Conservation (phyloP, 1,140 invertebrate genomes). For the Caenorhabditis inopinata region DNA sequence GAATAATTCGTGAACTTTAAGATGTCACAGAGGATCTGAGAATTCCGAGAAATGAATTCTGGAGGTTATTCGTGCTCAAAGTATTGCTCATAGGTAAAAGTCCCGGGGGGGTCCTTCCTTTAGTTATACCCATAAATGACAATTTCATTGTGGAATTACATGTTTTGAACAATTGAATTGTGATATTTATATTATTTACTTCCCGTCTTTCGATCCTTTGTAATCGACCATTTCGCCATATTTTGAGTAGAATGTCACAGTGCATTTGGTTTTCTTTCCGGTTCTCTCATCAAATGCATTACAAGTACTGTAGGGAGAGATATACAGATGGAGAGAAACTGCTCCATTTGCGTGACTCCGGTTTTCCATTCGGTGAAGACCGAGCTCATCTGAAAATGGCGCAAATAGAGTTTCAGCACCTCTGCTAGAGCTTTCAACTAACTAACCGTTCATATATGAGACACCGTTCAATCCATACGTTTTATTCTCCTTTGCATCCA, state of each 20-base stretch:
- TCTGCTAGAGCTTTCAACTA: background rate
- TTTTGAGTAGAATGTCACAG: conserved; percentile 50
- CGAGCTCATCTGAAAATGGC: conserved; percentile 76
- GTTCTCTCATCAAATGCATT: conserved; percentile 79
- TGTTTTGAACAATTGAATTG: no score
- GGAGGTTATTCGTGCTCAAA: no score
- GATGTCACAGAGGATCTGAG: no score
- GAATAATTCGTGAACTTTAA: no score
- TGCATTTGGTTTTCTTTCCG: conserved; percentile 44
- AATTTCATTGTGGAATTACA: no score
- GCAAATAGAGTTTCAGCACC: background rate
- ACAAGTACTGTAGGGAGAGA: conserved; percentile 85
- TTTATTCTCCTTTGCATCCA: conserved; percentile 73
- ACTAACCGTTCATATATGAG: conserved; percentile 88
- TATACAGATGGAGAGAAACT: conserved; percentile 90
- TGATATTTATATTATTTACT: no score
- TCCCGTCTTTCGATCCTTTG: conserved; percentile 47
- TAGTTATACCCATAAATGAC: no score
- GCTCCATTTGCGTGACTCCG: conserved; percentile 81
- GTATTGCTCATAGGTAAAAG: no score
- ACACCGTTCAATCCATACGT: conserved; percentile 77
- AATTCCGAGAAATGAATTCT: no score
- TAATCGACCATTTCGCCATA: conserved; percentile 49
- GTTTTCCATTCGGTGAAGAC: conserved; percentile 92
- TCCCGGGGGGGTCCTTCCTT: no score